Conservation (phyloP, 1,140 invertebrate species). For the Bathynomus jamesi region DNA sequence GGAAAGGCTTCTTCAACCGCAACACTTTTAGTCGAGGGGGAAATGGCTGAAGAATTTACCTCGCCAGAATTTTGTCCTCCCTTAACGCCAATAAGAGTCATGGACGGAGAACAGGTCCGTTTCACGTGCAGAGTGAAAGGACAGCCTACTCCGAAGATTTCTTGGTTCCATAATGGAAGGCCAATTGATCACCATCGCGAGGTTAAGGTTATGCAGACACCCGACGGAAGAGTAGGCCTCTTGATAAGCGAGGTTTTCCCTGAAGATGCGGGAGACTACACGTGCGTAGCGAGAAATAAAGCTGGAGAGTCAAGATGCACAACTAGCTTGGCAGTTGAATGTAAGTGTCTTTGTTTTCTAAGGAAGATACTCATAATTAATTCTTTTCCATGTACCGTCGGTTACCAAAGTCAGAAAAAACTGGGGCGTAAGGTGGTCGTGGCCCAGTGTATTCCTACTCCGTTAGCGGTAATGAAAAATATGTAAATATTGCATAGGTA, state of each 20-base stretch:
- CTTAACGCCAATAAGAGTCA: constrained; percentile 65
- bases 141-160: constrained; percentile 69
- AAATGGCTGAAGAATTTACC: constrained; percentile 50
- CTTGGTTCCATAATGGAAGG: constrained; percentile 69
- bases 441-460: no score
- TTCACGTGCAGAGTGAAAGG: constrained; percentile 65
- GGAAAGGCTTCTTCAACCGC: constrained; percentile 77
- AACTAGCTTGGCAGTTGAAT: constrained; percentile 71
- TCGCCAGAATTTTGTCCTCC: constrained; percentile 66
- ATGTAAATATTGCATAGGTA: background rate
- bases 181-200: constrained; percentile 69
- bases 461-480: background rate
- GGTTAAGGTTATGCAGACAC: constrained; percentile 62
- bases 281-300: constrained; percentile 70
- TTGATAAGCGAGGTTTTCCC: constrained; percentile 87
- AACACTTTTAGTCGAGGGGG: constrained; percentile 53
- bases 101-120: constrained; percentile 83
- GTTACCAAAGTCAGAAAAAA: no score
- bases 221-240: constrained; percentile 69
- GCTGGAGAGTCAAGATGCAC: constrained; percentile 73
- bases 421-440: no score
- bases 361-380: no score
- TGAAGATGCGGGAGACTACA: constrained; percentile 83
- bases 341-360: no score
- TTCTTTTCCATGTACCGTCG: no score